Percentiles rank a stretch among this genome's conserved stretches.
Conservation (phyloP, 2,888 invertebrate species). For the Strigamia transsilvanica region DNA sequence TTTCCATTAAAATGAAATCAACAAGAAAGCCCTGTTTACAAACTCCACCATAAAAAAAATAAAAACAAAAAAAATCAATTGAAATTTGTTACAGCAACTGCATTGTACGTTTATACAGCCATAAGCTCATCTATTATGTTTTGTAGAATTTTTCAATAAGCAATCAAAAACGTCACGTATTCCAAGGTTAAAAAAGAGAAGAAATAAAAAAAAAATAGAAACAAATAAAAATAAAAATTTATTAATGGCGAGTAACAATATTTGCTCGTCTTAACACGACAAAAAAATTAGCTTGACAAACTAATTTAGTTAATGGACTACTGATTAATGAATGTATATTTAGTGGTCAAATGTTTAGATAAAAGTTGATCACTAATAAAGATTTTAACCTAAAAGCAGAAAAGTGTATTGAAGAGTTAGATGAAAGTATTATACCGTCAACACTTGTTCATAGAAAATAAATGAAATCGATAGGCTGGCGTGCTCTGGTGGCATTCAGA, state of each 20-base stretch:
- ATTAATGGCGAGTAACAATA: slow-evolving; percentile 28
- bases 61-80: neutral
- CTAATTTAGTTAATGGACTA: slow-evolving; percentile 6
- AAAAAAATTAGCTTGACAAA: neutral
- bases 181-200: slow-evolving; percentile 26
- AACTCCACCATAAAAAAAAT: neutral
- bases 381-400: neutral
- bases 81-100: slow-evolving; percentile 17
- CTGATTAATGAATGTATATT: neutral
- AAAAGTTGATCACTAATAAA: neutral
- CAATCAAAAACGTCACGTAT: neutral
- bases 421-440: neutral
- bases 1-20: neutral
- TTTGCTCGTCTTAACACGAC: slow-evolving; percentile 36
- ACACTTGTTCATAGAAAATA: neutral
- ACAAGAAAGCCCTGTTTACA: neutral
- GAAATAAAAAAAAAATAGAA: neutral
- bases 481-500: slow-evolving; percentile 42
- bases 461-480: slow-evolving; percentile 21
- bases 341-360: neutral
- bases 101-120: too few species aligned
- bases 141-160: neutral
- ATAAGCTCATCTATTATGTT: neutral
- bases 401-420: neutral
- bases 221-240: neutral